Evolutionary conservation across 2,888 invertebrate genomes (phyloP), one percentile per base, ranked within the genome.

Genomic region (Myopa tessellatipennis): DNA sequence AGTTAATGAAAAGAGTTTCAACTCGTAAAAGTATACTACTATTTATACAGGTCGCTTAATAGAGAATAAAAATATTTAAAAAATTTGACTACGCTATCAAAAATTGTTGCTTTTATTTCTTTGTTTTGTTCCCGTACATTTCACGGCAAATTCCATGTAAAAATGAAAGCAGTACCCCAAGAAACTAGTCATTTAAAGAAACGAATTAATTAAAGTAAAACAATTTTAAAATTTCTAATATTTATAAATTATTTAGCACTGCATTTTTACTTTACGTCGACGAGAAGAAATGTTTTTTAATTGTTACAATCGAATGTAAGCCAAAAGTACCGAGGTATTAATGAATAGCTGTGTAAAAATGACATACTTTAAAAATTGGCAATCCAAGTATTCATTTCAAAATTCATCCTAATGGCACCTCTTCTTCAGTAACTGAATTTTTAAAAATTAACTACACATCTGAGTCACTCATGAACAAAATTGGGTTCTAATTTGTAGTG

Each of bases 321-420:
- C 45, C 45, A 68, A n/a, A 68, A 45, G 45, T 71, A n/a, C 60
- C n/a, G 26, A 14, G 40, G 18, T 61, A 6, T 12, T 61, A 73
- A 40, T 26, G 7, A 18, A 14, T 60, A n/a, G 38, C 38, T 58
- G 38, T 60, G 18, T 7, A 72, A 58, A 16, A 58, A 60, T 18
- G 12, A 45, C 60, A 50, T 69, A 74, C 40, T 74, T 14, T 10
- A 34, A 50, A 73, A 18, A 45, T 75, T 75, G 75, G 40, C 68
- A 69, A 68, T 45, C 45, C 45, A 45, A 45, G 45, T 74, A 73
- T 6, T 73, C 6, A 73, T 65, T 60, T 75, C 68, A 60, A 75
- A 75, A 58, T 75, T 69, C 60, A 38, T 60, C 45, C 75, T 69
- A 75, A 75, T 75, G 75, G 75, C 75, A 75, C 75, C 45, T 74